Evolutionary conservation across 2,888 invertebrate genomes (phyloP).

Genomic region (Antitype chi): DNA sequence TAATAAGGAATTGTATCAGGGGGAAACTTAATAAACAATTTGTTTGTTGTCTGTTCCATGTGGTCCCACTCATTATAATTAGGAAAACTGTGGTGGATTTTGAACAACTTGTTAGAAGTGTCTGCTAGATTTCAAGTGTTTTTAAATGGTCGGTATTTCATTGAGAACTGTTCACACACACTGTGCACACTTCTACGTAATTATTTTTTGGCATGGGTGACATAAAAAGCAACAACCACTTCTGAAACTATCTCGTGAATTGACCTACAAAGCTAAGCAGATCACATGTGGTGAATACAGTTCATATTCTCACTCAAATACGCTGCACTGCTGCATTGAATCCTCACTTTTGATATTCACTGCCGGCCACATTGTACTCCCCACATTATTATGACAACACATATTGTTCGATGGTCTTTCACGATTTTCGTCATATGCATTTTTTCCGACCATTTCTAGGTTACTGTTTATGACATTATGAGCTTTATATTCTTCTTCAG

Average conservation of each 20-base stretch:
- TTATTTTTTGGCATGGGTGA: background rate
- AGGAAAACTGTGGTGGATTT: too few relatives aligned
- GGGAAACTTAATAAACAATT: too few relatives aligned
- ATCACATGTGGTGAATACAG: background rate
- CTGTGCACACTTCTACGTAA: too few relatives aligned
- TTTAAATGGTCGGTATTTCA: too few relatives aligned
- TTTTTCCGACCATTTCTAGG: slow-evolving; percentile 27
- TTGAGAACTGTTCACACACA: too few relatives aligned
- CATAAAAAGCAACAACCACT: background rate
- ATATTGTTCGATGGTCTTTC: slow-evolving; percentile 60
- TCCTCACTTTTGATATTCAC: slow-evolving; percentile 47
- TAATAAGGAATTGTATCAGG: too few relatives aligned
- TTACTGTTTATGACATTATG: background rate
- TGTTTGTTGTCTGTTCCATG: too few relatives aligned
- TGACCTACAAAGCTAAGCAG: background rate
- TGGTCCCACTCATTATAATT: too few relatives aligned
- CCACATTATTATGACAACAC: slow-evolving; percentile 51
- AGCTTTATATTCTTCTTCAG: background rate
- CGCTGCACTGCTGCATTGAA: slow-evolving; percentile 1
- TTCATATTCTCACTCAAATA: background rate
- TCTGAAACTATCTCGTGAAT: background rate
- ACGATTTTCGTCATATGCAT: slow-evolving; percentile 51
- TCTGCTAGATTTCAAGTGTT: too few relatives aligned
- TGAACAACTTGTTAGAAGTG: too few relatives aligned
- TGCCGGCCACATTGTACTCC: slow-evolving; percentile 42